Conservation (phyloP, 2,113 vertebrate species). For the Dicaeum eximium region DNA sequence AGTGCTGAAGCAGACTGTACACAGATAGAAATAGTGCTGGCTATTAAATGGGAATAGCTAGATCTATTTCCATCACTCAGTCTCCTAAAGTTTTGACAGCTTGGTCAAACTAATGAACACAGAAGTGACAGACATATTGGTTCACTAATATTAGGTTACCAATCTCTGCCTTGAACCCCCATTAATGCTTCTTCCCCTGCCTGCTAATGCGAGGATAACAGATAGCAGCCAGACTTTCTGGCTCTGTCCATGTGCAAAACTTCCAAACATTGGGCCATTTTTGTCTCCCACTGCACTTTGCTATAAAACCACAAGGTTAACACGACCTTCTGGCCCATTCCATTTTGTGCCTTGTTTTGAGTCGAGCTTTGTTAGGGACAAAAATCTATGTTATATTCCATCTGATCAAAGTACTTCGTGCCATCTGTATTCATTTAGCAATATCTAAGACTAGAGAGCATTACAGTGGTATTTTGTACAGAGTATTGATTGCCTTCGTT, state of each 20-base stretch:
- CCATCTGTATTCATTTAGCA: slow-evolving; percentile 77
- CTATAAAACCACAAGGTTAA: slow-evolving; percentile 85
- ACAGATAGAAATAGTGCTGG: not conserved
- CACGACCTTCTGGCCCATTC: slow-evolving; percentile 74
- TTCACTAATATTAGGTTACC: slow-evolving; percentile 79
- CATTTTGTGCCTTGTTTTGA: slow-evolving; percentile 60
- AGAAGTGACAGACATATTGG: slow-evolving; percentile 71
- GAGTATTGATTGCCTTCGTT: slow-evolving; percentile 80
- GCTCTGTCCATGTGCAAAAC: slow-evolving; percentile 78
- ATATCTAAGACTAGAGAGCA: slow-evolving; percentile 74
- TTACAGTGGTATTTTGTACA: slow-evolving; percentile 68
- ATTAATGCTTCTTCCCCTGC: slow-evolving; percentile 75
- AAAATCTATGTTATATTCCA: slow-evolving; percentile 76
- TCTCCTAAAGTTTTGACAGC: slow-evolving; percentile 74
- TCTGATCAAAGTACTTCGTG: slow-evolving; percentile 72
- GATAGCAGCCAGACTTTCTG: slow-evolving; percentile 87
- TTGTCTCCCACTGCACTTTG: slow-evolving; percentile 78
- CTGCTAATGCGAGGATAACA: slow-evolving; percentile 78
- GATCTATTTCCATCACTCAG: slow-evolving; percentile 62
- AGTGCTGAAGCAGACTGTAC: not conserved
- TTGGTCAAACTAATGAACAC: slow-evolving; percentile 69
- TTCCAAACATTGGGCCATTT: slow-evolving; percentile 75
- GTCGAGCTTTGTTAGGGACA: slow-evolving; percentile 66
- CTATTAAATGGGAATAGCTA: slow-evolving; percentile 24
- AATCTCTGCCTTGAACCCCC: slow-evolving; percentile 67